phyloP scores from a whole-genome alignment of 2,113 vertebrate species.

The Eulemur rufifrons region DNA sequence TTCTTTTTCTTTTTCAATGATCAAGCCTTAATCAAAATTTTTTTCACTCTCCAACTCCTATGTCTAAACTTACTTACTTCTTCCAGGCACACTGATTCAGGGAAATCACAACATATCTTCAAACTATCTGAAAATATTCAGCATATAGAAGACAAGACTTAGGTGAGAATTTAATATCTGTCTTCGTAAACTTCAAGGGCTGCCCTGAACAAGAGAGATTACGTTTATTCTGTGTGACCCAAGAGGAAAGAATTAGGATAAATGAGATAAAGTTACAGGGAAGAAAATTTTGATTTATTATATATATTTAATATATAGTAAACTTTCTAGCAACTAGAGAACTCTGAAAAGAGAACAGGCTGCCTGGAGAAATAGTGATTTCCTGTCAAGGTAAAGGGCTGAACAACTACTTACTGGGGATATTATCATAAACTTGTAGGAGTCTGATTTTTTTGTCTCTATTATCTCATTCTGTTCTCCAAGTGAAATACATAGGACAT shows the following conservation, averaged over 20 bases:
- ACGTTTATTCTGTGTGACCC: background rate
- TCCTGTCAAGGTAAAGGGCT: constrained; percentile 21
- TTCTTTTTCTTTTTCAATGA: background rate
- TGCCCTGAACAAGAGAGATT: background rate
- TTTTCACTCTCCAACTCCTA: background rate
- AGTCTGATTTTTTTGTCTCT: constrained; percentile 27
- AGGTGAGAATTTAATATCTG: background rate
- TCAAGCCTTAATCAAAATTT: background rate
- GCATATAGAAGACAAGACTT: background rate
- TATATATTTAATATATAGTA: background rate
- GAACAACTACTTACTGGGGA: background rate
- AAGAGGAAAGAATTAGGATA: background rate
- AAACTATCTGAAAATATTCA: background rate
- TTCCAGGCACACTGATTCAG: background rate
- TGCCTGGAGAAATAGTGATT: constrained; percentile 34
- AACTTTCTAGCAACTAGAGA: constrained; percentile 1
- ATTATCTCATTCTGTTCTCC: constrained; percentile 8
- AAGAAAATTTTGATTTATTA: constrained; percentile 6
- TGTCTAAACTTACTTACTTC: background rate
- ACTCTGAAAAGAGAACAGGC: constrained; percentile 28
- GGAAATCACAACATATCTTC: background rate
- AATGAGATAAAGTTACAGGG: background rate
- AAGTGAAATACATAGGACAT: background rate
- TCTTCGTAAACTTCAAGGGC: background rate
- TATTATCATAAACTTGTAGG: background rate